A percentile compares a stretch with the other conserved stretches of the same genome.
phyloP scores from a whole-genome alignment of 2,888 invertebrate genomes.

The Acronicta aceris region DNA sequence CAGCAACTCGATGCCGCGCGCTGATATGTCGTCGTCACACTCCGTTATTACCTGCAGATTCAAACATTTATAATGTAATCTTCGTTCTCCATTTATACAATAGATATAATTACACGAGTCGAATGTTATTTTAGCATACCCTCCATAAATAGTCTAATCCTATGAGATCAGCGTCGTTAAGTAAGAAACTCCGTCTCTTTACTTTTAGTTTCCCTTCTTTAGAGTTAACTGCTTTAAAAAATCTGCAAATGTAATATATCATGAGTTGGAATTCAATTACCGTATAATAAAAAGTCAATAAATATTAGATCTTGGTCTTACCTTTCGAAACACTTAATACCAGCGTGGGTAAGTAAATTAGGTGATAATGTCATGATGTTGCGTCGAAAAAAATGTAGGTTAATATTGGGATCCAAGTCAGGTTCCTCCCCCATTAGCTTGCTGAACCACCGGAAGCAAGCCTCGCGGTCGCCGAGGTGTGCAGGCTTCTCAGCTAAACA shows the following conservation, averaged over 20 bases:
- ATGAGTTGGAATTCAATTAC: neutral
- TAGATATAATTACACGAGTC: neutral
- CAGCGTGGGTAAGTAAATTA: conserved; percentile 96
- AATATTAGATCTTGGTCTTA: conserved; percentile 48
- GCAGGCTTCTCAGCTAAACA: conserved; percentile 98
- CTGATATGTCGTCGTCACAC: conserved; percentile 97
- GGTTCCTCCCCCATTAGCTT: conserved; percentile 99
- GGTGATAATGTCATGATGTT: conserved; percentile 98
- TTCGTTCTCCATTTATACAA: neutral
- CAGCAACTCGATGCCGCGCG: conserved; percentile 96
- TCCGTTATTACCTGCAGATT: conserved; percentile 93
- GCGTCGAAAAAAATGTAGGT: conserved; percentile 98
- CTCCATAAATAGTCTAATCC: conserved; percentile 99
- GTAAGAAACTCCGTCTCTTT: conserved; percentile 95
- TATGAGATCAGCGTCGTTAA: conserved; percentile 98
- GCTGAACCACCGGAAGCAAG: conserved; percentile 99
- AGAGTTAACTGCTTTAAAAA: conserved; percentile 98
- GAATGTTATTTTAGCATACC: conserved; percentile 82
- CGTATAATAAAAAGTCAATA: neutral
- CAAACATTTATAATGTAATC: neutral
- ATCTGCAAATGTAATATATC: conserved; percentile 84
- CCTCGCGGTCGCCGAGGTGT: conserved; percentile 97
- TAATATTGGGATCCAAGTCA: conserved; percentile 98
- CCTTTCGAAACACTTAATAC: conserved; percentile 96
- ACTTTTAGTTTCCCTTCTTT: conserved; percentile 97